Conservation (phyloP, 1,140 invertebrate species). For the Drosophila parvula region DNA sequence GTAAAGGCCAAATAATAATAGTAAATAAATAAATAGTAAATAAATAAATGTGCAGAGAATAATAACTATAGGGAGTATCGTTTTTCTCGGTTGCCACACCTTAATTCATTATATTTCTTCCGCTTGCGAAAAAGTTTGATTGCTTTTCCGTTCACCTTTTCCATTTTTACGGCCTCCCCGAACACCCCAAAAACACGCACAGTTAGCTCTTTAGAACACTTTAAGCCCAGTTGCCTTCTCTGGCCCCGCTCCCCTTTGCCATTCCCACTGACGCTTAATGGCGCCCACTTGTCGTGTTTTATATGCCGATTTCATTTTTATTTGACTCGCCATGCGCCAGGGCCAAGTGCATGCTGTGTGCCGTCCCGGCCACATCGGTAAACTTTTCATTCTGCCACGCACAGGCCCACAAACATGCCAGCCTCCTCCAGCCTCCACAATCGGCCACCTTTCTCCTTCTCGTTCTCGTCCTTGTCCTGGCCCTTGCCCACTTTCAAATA, state of each 20-base stretch:
- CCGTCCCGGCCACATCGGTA: constrained; percentile 27
- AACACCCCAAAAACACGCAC: constrained; percentile 2
- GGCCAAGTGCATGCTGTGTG: constrained; percentile 48
- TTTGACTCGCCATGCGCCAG: constrained; percentile 54
- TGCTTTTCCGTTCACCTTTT: constrained; percentile 29
- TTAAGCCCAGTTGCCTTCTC: constrained; percentile 3
- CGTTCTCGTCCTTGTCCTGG: too few species aligned
- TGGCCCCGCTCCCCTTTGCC: too few species aligned
- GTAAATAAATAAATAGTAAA: not conserved
- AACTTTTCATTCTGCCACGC: constrained; percentile 44
- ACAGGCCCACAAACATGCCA: constrained; percentile 15
- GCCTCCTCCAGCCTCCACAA: not conserved
- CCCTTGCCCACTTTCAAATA: constrained; percentile 38
- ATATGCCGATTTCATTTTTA: constrained; percentile 60
- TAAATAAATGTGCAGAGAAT: not conserved
- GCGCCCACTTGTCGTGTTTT: constrained; percentile 60
- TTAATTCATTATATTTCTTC: constrained; percentile 36
- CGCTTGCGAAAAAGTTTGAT: constrained; percentile 45
- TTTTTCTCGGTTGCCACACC: not conserved
- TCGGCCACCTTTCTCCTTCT: not conserved
- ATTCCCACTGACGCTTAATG: constrained; percentile 22
- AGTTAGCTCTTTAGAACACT: constrained; percentile 18
- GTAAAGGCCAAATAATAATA: not conserved
- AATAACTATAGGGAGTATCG: constrained; percentile 3
- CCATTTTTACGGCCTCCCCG: constrained; percentile 11